A percentile compares a stretch with the other conserved stretches of the same genome.
Conservation (phyloP, 64 coral and sea anemone genomes). For the Montipora capricornis region DNA sequence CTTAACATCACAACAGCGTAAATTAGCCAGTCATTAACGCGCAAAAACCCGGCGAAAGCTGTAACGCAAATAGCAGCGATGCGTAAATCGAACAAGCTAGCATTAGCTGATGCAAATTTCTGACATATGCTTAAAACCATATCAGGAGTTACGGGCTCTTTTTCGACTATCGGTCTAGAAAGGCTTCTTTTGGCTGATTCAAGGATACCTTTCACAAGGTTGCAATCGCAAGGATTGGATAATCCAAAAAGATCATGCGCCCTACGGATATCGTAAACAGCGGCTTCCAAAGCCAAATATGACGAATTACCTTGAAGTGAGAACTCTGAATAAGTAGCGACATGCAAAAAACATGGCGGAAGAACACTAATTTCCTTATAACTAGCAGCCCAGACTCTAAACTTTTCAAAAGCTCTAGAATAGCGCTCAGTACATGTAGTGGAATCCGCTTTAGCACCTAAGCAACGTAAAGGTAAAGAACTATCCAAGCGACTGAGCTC, state of each 20-base stretch:
- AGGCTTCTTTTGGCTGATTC: conserved; percentile 17
- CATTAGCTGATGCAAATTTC: neutral
- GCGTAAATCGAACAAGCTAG: neutral
- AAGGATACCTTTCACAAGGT: conserved; percentile 42
- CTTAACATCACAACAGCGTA: neutral
- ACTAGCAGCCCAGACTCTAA: conserved; percentile 13
- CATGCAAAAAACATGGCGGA: neutral
- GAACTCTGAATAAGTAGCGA: conserved; percentile 49
- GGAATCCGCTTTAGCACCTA: neutral
- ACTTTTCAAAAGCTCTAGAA: neutral
- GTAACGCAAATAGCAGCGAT: neutral
- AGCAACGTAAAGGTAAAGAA: conserved; percentile 2
- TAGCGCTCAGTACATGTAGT: conserved; percentile 37
- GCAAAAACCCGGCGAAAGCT: conserved; percentile 39
- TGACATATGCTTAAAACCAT: neutral
- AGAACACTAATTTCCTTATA: conserved; percentile 9
- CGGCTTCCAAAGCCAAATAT: conserved; percentile 37
- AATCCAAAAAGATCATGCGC: neutral
- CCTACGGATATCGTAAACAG: conserved; percentile 62
- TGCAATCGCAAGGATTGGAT: neutral
- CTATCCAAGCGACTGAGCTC: neutral
- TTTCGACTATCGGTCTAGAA: conserved; percentile 34
- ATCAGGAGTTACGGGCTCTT: conserved; percentile 43
- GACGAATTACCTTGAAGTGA: conserved; percentile 19
- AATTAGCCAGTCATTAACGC: conserved; percentile 19